Evolutionary conservation across 2,113 vertebrate genomes (phyloP), one percentile per base, ranked within the genome.

Genomic region (Poeciliopsis prolifica): DNA sequence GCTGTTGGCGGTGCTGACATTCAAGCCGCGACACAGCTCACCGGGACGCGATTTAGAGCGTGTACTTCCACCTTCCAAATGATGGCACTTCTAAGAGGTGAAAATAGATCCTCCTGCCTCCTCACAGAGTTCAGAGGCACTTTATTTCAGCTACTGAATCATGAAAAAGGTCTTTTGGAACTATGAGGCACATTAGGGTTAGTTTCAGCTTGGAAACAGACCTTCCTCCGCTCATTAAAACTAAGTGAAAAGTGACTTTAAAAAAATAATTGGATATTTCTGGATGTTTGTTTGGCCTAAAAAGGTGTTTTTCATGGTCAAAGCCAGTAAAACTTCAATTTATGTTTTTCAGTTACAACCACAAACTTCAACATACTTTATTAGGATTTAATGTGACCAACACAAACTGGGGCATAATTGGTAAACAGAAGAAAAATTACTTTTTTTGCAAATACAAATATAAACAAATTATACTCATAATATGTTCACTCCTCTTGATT

Each of bases 61-160:
- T 86, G 86, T 90, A 81, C 90, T 75, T 86, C 87, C 90, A 89
- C 89, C 84, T 87, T 89, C 90, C 87, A 90, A 89, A 87, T 79
- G 85, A 88, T 78, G 85, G 74, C 88, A 90, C 87, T 87, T 89
- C 88, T 90, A 63, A 89, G 83, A 86, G 87, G 88, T 87, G 88
- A 77, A 90, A 91, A 89, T 86, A 90, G 87, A 91, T 88, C 86
- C 88, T 87, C 75, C 90, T 88, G 87, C 87, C 78, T 87, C 61
- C 88, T 88, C 65, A 22, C 84, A 67, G 80, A 88, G 89, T 91
- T 89, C 88, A 89, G 72, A 88, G 63, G 70, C 78, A 15, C 70
- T 86, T 83, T 80, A 70, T 76, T 89, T 79, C 74, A 68, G 84
- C 84, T n/a, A 67, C 64, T 42, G 74, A 85, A 84, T 85, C 78